These are phyloP conservation scores for Caranx melampygus DNA, from an alignment of 2,113 vertebrate species.

Conservation along the genomic window DNA sequence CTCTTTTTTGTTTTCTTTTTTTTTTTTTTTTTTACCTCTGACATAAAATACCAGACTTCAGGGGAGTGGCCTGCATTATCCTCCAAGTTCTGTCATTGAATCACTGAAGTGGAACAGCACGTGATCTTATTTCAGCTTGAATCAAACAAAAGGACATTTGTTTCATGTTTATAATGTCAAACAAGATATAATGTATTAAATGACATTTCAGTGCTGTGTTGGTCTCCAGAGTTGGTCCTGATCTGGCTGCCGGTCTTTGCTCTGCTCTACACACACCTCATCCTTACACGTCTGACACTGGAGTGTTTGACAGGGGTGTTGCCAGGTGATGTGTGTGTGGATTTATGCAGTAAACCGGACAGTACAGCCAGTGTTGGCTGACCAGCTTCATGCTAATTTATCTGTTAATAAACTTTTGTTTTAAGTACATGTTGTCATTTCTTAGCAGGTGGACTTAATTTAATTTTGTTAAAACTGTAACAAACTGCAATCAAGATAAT, in stretches of 20 bases:
- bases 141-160: neutral
- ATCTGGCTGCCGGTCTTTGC: neutral
- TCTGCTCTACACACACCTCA: neutral
- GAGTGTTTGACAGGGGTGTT: constrained; percentile 4
- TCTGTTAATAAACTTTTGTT: constrained; percentile 32
- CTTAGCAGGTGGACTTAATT: neutral
- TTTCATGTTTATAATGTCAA: neutral
- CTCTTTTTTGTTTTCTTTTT: neutral
- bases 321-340: neutral
- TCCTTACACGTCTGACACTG: neutral
- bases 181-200: neutral
- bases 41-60: neutral
- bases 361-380: neutral
- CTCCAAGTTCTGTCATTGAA: neutral
- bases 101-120: neutral
- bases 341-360: neutral
- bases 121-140: neutral
- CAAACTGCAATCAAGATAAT: neutral
- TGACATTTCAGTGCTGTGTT: neutral
- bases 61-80: neutral
- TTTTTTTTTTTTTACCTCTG: constrained; percentile 9
- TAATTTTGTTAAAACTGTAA: neutral
- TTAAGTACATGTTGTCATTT: neutral
- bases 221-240: neutral
- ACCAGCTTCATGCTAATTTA: constrained; percentile 1